Conservation (phyloP, 2,888 invertebrate species). For the Camptogramma bilineatum region DNA sequence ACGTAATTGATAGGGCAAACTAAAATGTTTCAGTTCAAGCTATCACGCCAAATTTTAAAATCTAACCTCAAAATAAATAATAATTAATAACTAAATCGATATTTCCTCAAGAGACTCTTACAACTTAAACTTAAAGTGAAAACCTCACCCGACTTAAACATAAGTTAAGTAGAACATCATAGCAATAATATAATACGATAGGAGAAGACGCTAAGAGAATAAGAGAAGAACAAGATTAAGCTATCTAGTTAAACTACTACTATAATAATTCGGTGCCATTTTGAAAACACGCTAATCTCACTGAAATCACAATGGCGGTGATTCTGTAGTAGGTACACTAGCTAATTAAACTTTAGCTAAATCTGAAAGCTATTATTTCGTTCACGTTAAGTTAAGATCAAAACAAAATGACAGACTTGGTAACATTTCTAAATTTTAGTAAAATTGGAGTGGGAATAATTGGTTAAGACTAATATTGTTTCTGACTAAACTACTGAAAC, state of each 20-base stretch:
- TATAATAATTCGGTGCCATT: not conserved
- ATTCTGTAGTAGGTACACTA: too few species aligned
- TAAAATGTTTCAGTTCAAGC: not conserved
- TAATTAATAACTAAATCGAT: too few species aligned
- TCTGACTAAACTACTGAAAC: too few species aligned
- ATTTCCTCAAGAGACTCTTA: too few species aligned
- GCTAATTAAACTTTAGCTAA: too few species aligned
- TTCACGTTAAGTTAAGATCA: too few species aligned
- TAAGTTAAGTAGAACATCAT: not conserved
- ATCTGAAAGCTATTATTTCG: too few species aligned
- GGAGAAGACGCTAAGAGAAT: conserved; percentile 11
- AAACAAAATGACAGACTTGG: too few species aligned
- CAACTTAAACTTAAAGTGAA: not conserved
- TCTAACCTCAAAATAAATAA: not conserved
- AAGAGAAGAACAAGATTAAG: conserved; percentile 26
- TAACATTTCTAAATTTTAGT: too few species aligned
- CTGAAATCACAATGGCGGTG: not conserved
- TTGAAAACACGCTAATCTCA: not conserved
- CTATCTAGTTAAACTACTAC: conserved; percentile 24
- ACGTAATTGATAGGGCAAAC: conserved; percentile 44
- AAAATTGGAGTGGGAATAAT: too few species aligned
- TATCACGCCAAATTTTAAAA: too few species aligned
- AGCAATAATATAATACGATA: not conserved
- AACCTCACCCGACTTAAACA: conserved; percentile 62
- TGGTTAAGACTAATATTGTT: too few species aligned